Evolutionary conservation across 2,888 invertebrate genomes (phyloP).

Genomic region (Morpho achilles): DNA sequence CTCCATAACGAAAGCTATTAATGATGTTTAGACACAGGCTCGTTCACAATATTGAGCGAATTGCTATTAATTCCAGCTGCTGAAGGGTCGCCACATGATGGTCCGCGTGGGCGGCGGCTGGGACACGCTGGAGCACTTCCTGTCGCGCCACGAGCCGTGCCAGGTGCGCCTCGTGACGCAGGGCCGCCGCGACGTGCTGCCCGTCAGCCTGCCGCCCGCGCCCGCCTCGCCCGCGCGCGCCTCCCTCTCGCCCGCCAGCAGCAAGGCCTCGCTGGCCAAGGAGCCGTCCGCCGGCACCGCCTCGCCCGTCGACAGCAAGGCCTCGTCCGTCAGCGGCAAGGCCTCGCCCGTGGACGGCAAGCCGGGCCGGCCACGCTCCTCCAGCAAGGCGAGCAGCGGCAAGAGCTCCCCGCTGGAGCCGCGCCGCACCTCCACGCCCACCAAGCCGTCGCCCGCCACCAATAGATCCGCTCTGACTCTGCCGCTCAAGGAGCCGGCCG

Average conservation of each 20-base stretch:
- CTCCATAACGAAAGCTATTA: too few species aligned
- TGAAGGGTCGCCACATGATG: slow-evolving; percentile 97
- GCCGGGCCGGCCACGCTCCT: slow-evolving; percentile 35
- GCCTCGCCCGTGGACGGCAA: slow-evolving; percentile 41
- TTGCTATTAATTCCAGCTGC: slow-evolving; percentile 76
- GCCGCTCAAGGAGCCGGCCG: slow-evolving; percentile 39
- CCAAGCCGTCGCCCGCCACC: slow-evolving; percentile 32
- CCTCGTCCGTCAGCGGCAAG: slow-evolving; percentile 51
- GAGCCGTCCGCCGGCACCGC: slow-evolving; percentile 39
- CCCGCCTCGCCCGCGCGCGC: slow-evolving; percentile 22
- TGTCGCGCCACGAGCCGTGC: slow-evolving; percentile 92
- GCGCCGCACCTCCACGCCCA: slow-evolving; percentile 53
- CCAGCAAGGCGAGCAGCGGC: slow-evolving; percentile 43
- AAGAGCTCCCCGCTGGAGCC: slow-evolving; percentile 38
- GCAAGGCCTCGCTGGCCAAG: slow-evolving; percentile 41
- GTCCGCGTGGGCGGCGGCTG: slow-evolving; percentile 96
- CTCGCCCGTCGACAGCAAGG: slow-evolving; percentile 54
- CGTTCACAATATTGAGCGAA: too few species aligned
- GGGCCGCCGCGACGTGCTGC: slow-evolving; percentile 48
- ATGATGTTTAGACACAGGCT: too few species aligned
- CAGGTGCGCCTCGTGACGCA: slow-evolving; percentile 82
- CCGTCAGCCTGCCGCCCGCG: slow-evolving; percentile 35
- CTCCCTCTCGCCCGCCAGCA: slow-evolving; percentile 29
- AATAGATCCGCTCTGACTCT: slow-evolving; percentile 49
- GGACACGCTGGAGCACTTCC: slow-evolving; percentile 95